These are phyloP conservation scores for Meliscaeva auricollis DNA, from an alignment of 2,888 invertebrate genomes.

Conservation along the genomic window DNA sequence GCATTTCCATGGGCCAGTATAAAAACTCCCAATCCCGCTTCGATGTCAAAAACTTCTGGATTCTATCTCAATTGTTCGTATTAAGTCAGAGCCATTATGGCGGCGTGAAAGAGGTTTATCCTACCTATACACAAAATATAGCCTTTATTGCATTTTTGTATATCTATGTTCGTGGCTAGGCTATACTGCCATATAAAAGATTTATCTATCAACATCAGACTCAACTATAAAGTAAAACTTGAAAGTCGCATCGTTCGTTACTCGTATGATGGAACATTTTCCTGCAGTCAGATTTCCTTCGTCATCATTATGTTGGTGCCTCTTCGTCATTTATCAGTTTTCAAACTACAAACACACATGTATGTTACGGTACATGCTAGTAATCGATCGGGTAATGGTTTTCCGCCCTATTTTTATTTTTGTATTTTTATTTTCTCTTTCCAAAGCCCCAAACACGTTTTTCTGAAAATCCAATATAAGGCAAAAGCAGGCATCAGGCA, in stretches of 20 bases:
- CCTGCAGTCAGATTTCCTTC: constrained; percentile 60
- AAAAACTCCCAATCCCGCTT: no score
- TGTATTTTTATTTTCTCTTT: constrained; percentile 22
- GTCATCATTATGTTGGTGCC: constrained; percentile 56
- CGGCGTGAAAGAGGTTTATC: no score
- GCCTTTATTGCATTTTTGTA: constrained; percentile 40
- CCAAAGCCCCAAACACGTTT: constrained; percentile 66
- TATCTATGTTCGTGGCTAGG: background rate
- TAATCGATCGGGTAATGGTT: constrained; percentile 72
- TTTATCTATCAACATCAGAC: constrained; percentile 18
- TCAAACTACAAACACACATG: constrained; percentile 33
- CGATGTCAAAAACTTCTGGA: no score
- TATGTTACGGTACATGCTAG: constrained; percentile 41
- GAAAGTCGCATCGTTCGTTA: constrained; percentile 51
- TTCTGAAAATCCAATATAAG: constrained; percentile 72
- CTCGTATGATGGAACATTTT: constrained; percentile 20
- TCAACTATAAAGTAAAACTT: constrained; percentile 38
- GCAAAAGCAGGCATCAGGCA: constrained; percentile 1
- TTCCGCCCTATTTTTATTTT: constrained; percentile 35
- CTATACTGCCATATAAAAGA: background rate
- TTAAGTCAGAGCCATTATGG: no score
- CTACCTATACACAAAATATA: constrained; percentile 14
- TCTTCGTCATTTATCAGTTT: constrained; percentile 58
- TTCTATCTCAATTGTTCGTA: no score
- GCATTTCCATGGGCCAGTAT: no score